Conservation (phyloP, 2,888 invertebrate species). For the Hoplodrina ambigua region DNA sequence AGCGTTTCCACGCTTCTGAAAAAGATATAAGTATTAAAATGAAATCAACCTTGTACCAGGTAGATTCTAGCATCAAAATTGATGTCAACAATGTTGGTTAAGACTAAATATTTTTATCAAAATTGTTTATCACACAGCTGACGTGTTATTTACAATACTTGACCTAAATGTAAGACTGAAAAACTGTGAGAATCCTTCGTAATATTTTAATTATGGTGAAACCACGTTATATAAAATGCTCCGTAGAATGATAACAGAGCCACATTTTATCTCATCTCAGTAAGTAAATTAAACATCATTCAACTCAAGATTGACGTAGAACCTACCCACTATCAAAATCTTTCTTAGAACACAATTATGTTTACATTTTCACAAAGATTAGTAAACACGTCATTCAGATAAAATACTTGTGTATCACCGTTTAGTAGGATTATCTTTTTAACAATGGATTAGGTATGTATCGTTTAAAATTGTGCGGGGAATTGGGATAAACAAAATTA, state of each 20-base stretch:
- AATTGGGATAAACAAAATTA: slow-evolving; percentile 25
- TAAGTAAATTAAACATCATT: slow-evolving; percentile 36
- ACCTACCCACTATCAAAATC: slow-evolving; percentile 1
- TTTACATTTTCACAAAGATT: slow-evolving; percentile 39
- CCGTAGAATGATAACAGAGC: slow-evolving; percentile 14
- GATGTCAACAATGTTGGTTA: slow-evolving; percentile 18
- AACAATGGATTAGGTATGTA: slow-evolving; percentile 29
- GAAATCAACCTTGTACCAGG: slow-evolving; percentile 24
- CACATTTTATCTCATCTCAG: slow-evolving; percentile 18
- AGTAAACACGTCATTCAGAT: slow-evolving; percentile 27
- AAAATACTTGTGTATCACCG: slow-evolving; percentile 2
- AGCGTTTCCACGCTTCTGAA: neutral
- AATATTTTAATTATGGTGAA: slow-evolving; percentile 18
- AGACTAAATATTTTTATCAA: slow-evolving; percentile 43
- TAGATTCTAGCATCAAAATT: slow-evolving; percentile 15
- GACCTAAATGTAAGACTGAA: slow-evolving; percentile 48
- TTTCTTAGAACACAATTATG: slow-evolving; percentile 23
- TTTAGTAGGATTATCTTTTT: slow-evolving; percentile 25
- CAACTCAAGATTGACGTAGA: slow-evolving; percentile 34
- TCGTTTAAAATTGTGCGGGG: neutral
- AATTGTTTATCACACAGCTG: slow-evolving; percentile 30
- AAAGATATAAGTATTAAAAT: slow-evolving; percentile 4
- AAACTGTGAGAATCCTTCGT: slow-evolving; percentile 13
- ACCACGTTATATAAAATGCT: slow-evolving; percentile 15
- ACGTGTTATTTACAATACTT: slow-evolving; percentile 54